Conservation (phyloP, 2,797 vertebrate genomes). For the Argentina silus region DNA sequence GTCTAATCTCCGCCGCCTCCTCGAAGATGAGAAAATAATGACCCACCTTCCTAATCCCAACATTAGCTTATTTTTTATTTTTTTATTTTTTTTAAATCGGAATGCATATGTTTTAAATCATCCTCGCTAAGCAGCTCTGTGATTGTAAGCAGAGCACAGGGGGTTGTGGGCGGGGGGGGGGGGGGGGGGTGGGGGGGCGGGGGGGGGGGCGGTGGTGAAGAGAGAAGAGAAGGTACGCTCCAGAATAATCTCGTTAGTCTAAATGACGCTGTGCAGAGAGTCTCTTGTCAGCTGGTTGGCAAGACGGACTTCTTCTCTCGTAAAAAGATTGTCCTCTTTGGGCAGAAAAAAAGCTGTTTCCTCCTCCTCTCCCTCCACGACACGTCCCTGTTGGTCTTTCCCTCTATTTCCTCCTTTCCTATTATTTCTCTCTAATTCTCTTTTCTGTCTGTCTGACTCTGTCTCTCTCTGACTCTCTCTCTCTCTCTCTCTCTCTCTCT, state of each 20-base stretch:
- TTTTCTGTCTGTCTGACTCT: slow-evolving; percentile 18
- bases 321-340: slow-evolving; percentile 67
- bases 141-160: slow-evolving; percentile 78
- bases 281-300: slow-evolving; percentile 79
- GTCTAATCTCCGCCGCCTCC: slow-evolving; percentile 70
- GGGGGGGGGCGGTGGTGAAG: slow-evolving; percentile 68
- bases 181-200: slow-evolving; percentile 13
- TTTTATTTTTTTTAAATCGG: slow-evolving; percentile 72
- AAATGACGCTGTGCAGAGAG: slow-evolving; percentile 82
- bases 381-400: slow-evolving; percentile 51
- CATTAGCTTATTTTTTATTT: no score
- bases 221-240: slow-evolving; percentile 62
- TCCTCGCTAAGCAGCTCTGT: slow-evolving; percentile 58
- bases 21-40: slow-evolving; percentile 80
- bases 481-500: background rate
- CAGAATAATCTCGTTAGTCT: slow-evolving; percentile 80
- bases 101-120: slow-evolving; percentile 81
- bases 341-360: slow-evolving; percentile 60
- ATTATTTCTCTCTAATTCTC: slow-evolving; percentile 34
- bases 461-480: no score
- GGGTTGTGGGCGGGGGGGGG: slow-evolving; percentile 5
- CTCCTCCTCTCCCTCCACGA: slow-evolving; percentile 51
- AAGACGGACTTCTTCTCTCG: slow-evolving; percentile 70
- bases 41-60: slow-evolving; percentile 72
- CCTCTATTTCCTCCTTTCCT: slow-evolving; percentile 26